Base-by-base conservation (phyloP, 1,140 invertebrate species). In the Nixonia krombeini region DNA sequence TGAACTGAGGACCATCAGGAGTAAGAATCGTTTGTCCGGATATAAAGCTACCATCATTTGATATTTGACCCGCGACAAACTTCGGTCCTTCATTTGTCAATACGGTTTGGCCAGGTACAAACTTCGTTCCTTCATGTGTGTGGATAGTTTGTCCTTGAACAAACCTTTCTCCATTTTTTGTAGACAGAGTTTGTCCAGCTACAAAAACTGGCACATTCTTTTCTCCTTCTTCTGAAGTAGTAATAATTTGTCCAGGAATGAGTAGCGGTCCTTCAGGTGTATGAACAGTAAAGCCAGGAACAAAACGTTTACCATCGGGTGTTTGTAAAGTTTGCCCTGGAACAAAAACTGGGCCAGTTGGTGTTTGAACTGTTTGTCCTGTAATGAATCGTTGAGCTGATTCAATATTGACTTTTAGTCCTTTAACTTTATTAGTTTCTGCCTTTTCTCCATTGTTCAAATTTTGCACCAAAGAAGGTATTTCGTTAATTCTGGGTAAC, bases 301-400 rank as follows among this genome's bases (percentile, higher is more conserved):
- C 88, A 78, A 93, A 94, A 47, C 88, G 80, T 16, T 86, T 82
- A 9, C 90, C 91, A 52, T 87, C 81, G 29, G 90, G 88, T 6
- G 90, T 91, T 65, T 89, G 83, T n/a, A 93, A 80, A 5, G 91
- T 91, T 79, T 92, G 90, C 15, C 92, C 91, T 1, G 91, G 91
- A 4, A 93, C 87, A 76, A 93, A 93, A 18, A 91, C 76, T 40
- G 88, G 85, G 2, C 91, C 91, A 46, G 52, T 85, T 40, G 90
- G 88, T 0, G 91, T 92, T 26, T 89, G 86, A n/a, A 92, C 79
- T 42, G 90, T 89, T 85, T 91, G 90, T 46, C 91, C 91, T 15
- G 88, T 86, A 21, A 92, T 75, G 74, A 92, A 91, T 70, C 87
- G 88, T 58, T 89, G 87, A 9, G 87, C 87, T 57, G 87, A 87